Conservation (phyloP, 2,113 vertebrate genomes). For the human region GRCh38 chr14:30480001-30480500, state of each 20-base stretch:
- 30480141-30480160: not conserved
- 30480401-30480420: not conserved
- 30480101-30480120: not conserved
- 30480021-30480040: too few relatives aligned
- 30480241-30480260: not conserved
- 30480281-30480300: not conserved
- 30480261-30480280: not conserved
- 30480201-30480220: not conserved
- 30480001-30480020: too few relatives aligned
- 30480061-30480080: too few relatives aligned
- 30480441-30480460: not conserved
- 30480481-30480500: not conserved
- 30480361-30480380: not conserved
- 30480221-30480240: not conserved
- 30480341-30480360: not conserved
- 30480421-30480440: not conserved
- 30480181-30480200: not conserved
- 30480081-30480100: too few relatives aligned
- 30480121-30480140: not conserved
- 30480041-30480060: too few relatives aligned
- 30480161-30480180: not conserved
- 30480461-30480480: not conserved
- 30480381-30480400: not conserved
- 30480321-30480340: conserved; percentile 12
- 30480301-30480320: not conserved